These are phyloP conservation scores for Odocoileus hemionus DNA, from an alignment of 2,113 vertebrate genomes.

Conservation along the genomic window DNA sequence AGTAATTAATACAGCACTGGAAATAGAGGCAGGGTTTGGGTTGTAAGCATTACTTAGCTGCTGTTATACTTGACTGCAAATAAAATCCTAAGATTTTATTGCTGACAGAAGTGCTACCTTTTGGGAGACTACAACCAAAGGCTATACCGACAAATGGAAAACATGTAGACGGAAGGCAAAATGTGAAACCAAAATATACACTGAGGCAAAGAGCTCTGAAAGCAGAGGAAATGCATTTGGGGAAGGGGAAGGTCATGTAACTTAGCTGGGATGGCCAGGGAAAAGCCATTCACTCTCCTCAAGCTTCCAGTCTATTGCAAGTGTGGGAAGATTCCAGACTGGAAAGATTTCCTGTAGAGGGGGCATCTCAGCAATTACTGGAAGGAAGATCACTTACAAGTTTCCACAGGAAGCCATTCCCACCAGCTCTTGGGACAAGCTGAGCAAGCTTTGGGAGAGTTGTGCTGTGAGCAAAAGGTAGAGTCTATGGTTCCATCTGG, in stretches of 20 bases:
- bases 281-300: background rate
- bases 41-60: background rate
- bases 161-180: background rate
- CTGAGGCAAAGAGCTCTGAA: background rate
- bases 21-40: background rate
- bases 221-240: background rate
- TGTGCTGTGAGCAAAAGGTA: background rate
- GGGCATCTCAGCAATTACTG: background rate
- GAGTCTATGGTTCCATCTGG: background rate
- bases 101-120: background rate
- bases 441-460: background rate
- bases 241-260: background rate
- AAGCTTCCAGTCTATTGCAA: accelerated
- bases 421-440: background rate
- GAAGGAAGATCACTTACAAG: background rate
- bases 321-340: background rate
- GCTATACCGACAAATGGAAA: background rate
- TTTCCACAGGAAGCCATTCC: background rate
- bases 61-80: conserved; percentile 44
- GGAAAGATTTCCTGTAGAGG: background rate
- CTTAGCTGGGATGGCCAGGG: background rate
- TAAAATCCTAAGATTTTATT: conserved; percentile 22
- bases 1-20: background rate
- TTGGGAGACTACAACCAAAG: background rate
- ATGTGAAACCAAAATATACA: background rate